A percentile compares a stretch with the other conserved stretches of the same genome.
Conservation (phyloP, 2,797 vertebrate genomes). For the Lithobates pipiens region DNA sequence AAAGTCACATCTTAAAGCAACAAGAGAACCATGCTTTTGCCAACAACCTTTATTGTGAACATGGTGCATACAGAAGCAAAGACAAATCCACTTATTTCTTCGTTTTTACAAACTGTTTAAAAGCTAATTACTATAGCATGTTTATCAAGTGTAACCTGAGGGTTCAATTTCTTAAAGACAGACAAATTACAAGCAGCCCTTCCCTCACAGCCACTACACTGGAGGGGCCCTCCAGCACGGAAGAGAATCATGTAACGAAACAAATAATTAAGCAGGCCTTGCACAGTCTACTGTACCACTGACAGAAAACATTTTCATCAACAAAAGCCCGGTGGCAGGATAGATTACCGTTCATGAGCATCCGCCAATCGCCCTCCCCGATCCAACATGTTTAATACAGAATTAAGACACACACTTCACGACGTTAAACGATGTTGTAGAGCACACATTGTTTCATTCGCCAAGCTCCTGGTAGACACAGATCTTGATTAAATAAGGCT, state of each 20-base stretch:
- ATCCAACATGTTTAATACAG: constrained; percentile 32
- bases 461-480: constrained; percentile 31
- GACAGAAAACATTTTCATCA: constrained; percentile 59
- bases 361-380: background rate
- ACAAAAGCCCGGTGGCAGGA: constrained; percentile 38
- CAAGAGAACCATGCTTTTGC: background rate
- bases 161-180: constrained; percentile 50
- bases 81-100: background rate
- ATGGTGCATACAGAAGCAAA: background rate
- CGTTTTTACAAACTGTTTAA: constrained; percentile 14
- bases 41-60: too few relatives aligned
- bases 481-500: constrained; percentile 54
- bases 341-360: constrained; percentile 33
- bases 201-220: constrained; percentile 35
- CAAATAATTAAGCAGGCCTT: constrained; percentile 55
- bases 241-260: constrained; percentile 58
- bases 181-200: constrained; percentile 61
- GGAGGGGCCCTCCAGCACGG: constrained; percentile 52
- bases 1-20: background rate
- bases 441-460: constrained; percentile 46
- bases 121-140: constrained; percentile 54
- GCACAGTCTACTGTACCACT: constrained; percentile 57
- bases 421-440: constrained; percentile 43
- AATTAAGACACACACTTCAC: constrained; percentile 30
- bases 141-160: constrained; percentile 52